Evolutionary conservation across 2,888 invertebrate species (phyloP), one percentile per base, ranked within the genome.

Genomic region (Lepidocyrtoides sp.): DNA sequence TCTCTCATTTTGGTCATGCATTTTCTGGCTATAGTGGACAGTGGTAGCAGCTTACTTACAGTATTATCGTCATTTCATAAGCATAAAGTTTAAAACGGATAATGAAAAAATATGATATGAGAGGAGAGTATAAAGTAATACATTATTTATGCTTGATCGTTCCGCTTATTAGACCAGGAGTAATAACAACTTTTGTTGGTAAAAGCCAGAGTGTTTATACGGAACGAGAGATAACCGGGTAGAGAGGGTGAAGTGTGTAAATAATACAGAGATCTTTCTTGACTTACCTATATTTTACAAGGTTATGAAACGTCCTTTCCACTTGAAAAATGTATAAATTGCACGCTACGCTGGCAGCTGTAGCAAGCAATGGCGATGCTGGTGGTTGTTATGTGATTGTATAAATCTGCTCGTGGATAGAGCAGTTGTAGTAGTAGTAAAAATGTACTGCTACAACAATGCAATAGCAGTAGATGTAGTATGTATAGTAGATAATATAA

Each of bases 271-370:
- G n/a, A 60, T 63, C n/a, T n/a, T 8, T 51, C 17, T 41, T 66
- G 29, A 54, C 89, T 89, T 63, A 89, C 89, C 89, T 89, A 89
- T 89, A 89, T 89, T 89, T 89, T 84, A 89, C 83, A 57, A 84
- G 77, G 89, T 89, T 44, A 89, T 89, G 84, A 63, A 82, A 89
- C 89, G 77, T 77, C 77, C 77, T 89, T 89, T 83, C 66, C 63
- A 84, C 75, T 89, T 83, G 84, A 89, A 89, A 89, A 89, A 89
- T 75, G 63, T 44, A 84, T 84, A 44, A 60, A 57, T 81, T 41
- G 63, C 41, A 51, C 72, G 77, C 77, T 54, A 54, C 54, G 4
- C 3, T 77, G 26, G 29, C 17, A 17, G 54, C 44, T n/a, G n/a
- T n/a, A n/a, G n/a, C n/a, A n/a, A 48, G 48, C 63, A 79, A 63